Evolutionary conservation across 1,140 invertebrate species (phyloP), one percentile per base, ranked within the genome.

Genomic region (Lasaia peninsularis): DNA sequence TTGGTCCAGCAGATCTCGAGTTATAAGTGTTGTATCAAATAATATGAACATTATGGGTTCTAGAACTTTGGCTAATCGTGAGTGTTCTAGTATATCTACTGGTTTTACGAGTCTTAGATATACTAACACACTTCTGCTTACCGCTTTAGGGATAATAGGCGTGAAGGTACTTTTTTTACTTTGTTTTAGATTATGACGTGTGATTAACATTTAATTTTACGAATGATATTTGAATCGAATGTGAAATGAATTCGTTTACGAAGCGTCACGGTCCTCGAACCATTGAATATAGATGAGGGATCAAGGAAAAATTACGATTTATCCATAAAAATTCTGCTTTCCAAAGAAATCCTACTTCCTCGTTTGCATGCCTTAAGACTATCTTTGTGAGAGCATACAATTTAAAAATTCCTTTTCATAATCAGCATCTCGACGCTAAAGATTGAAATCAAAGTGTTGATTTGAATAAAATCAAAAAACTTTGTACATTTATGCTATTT

Each of bases 281-380:
- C 79, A 85, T 82, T 85, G 81, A 85, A 82, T 85, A 82, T 81
- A 85, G 78, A 85, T 80, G 79, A 80, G 78, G 79, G 79, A 80
- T 85, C 81, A 82, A 85, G 82, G 74, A 62, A 85, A 85, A 82
- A 82, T 82, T 80, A 78, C 71, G 73, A 69, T 76, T 37, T 56
- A 58, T 71, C 73, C 73, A 78, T 78, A 81, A 82, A 80, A 81
- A 75, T 82, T 82, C 66, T 73, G 78, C 78, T 77, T 65, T 59
- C 74, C 71, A 72, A 80, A 80, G 73, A 77, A 73, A 80, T 77
- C 76, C 65, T 65, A 40, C 62, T 74, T 73, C 60, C 68, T 73
- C 68, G 69, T 75, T 81, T 84, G 72, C 71, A 79, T 76, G 69
- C 62, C 65, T 75, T 65, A 58, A 52, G 58, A 24, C 58, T 70